Evolutionary conservation across 1,140 invertebrate genomes (phyloP).

Genomic region (Trichonephila clavata): DNA sequence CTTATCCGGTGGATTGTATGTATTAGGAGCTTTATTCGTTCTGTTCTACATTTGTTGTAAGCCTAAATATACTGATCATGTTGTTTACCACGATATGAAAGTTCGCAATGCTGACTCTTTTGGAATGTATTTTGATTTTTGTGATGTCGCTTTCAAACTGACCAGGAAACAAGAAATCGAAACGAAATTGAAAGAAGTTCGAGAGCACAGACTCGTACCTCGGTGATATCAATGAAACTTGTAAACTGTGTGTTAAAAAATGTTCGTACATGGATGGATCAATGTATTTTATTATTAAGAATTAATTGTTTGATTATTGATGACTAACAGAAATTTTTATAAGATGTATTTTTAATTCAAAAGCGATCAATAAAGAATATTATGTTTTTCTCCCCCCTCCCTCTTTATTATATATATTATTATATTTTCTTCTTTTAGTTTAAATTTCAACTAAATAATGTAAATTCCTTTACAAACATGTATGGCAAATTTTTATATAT

Average conservation of each 20-base stretch:
- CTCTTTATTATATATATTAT: too few relatives aligned
- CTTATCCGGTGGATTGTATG: background rate
- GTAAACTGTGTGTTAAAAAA: background rate
- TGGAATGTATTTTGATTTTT: constrained; percentile 79
- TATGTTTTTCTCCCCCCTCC: too few relatives aligned
- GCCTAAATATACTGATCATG: constrained; percentile 78
- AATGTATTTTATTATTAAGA: background rate
- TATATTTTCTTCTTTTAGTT: too few relatives aligned
- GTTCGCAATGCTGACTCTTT: constrained; percentile 77
- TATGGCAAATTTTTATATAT: too few relatives aligned
- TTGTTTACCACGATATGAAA: constrained; percentile 78
- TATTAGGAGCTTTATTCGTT: constrained; percentile 77
- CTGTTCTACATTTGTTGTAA: constrained; percentile 78
- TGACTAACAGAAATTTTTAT: too few relatives aligned
- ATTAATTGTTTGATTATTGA: too few relatives aligned
- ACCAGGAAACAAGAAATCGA: constrained; percentile 68
- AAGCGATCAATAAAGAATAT: too few relatives aligned
- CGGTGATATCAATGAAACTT: constrained; percentile 2
- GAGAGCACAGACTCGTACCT: constrained; percentile 14
- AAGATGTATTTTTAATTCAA: too few relatives aligned
- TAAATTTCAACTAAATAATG: too few relatives aligned
- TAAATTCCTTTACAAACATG: too few relatives aligned
- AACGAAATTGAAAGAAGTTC: constrained; percentile 45
- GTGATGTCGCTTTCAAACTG: constrained; percentile 78
- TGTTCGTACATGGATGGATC: background rate